Base-by-base conservation (phyloP, 2,797 vertebrate genomes). In the Takifugu rubripes region DNA sequence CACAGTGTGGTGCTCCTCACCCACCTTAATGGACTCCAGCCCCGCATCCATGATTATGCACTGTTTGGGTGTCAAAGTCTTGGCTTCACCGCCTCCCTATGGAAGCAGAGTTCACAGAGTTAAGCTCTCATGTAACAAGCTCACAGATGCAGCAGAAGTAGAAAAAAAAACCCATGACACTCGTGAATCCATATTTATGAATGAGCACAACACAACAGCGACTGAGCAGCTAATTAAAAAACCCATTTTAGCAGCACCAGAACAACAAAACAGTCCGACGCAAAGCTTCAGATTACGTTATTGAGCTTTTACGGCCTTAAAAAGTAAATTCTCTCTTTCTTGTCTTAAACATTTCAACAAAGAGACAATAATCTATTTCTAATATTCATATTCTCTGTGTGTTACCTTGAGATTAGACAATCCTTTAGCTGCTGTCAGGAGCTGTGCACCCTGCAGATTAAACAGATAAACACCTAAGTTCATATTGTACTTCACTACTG, bases 401-500 rank as follows among this genome's bases (percentile, higher is more conserved):
- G 15, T 63, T 92, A 99, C 97, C 96, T 99, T 99, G 26, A 98
- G 85, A 76, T 92, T 98, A n/a, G 96, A 98, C 57, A 99, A 93
- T 78, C 98, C 96, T 87, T 97, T 98, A 48, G 97, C 97, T 45
- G 96, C 97, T 58, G 91, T 97, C 85, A 98, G 94, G 84, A 98
- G 86, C 66, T 95, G 96, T 54, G 94, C 91, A n/a, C 96, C 95
- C 96, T 98, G 81, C 50, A 77, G 54, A 66, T 49, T 71, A 25
- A 49, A 25, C 10, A 26, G 51, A 21, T 3, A 12, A 1, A 25
- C 15, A 7, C 12, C 16, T 52, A 1, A 9, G 25, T 24, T 0
- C 6, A 33, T 33, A 33, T 33, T 9, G 31, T 59, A 6, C 12
- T 26, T 27, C 25, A 29, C 3, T 48, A 2, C 4, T 43, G 15